A percentile compares a stretch with the other conserved stretches of the same genome.
Conservation (phyloP, 2,113 vertebrate genomes). For the Rhinoderma darwinii region DNA sequence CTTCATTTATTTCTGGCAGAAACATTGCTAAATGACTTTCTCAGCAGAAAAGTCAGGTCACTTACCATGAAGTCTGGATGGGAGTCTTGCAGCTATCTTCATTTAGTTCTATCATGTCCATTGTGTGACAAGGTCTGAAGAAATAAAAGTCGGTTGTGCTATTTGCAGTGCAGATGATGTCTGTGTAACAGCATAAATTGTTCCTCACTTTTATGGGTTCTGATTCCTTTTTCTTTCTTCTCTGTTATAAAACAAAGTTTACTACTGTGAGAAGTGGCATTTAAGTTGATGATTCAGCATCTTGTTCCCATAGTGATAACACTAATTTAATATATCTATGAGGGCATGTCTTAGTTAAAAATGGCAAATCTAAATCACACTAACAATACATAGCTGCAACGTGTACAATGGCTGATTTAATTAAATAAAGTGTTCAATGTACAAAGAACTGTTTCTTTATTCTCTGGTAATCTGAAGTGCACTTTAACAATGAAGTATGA, state of each 20-base stretch:
- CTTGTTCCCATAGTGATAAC: slow-evolving; percentile 94
- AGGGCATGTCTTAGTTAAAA: slow-evolving; percentile 95
- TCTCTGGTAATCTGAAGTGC: slow-evolving; percentile 20
- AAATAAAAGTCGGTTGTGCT: slow-evolving; percentile 83
- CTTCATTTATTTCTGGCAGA: slow-evolving; percentile 63
- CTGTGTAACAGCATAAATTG: slow-evolving; percentile 81
- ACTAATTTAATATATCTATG: slow-evolving; percentile 92
- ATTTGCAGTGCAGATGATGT: slow-evolving; percentile 82
- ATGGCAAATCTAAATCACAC: slow-evolving; percentile 80
- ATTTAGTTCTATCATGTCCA: slow-evolving; percentile 40
- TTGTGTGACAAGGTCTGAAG: slow-evolving; percentile 64
- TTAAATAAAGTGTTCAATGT: slow-evolving; percentile 92
- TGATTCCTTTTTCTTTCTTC: slow-evolving; percentile 73
- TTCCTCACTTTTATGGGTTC: slow-evolving; percentile 75
- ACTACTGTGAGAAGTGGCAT: slow-evolving; percentile 92
- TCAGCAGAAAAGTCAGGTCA: slow-evolving; percentile 15
- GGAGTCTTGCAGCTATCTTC: slow-evolving; percentile 15
- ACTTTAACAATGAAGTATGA: not conserved
- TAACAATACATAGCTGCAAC: slow-evolving; percentile 91
- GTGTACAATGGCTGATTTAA: slow-evolving; percentile 92
- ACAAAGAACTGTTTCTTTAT: slow-evolving; percentile 62
- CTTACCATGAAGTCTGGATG: not conserved
- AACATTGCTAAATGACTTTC: slow-evolving; percentile 54
- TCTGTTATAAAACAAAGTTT: slow-evolving; percentile 85
- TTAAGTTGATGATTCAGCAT: slow-evolving; percentile 90